Evolutionary conservation across 2,113 vertebrate species (phyloP).

Genomic region (Prionailurus bengalensis): DNA sequence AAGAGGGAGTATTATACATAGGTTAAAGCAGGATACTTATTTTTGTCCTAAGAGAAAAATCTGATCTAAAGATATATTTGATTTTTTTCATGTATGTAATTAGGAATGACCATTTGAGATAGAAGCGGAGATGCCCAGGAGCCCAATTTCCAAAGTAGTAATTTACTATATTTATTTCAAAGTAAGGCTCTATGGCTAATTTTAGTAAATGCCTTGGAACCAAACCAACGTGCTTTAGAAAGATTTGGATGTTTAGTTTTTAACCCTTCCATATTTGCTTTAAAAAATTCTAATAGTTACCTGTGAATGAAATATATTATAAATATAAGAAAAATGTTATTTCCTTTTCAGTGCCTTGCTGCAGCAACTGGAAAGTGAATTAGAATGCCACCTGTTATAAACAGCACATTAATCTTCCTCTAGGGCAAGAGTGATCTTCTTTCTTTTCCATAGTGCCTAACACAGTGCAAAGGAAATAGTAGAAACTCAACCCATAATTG

Average conservation of each 20-base stretch:
- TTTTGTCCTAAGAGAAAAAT: slow-evolving; percentile 66
- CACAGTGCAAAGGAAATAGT: neutral
- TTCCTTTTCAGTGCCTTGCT: slow-evolving; percentile 37
- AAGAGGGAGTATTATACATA: slow-evolving; percentile 32
- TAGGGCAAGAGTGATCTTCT: neutral
- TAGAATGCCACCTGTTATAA: slow-evolving; percentile 32
- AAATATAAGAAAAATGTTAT: neutral
- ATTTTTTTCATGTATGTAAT: slow-evolving; percentile 64
- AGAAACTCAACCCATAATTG: neutral
- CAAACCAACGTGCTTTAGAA: slow-evolving; percentile 54
- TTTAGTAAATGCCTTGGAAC: slow-evolving; percentile 60
- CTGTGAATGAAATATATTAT: slow-evolving; percentile 14
- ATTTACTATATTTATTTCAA: slow-evolving; percentile 73
- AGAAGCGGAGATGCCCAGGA: slow-evolving; percentile 58
- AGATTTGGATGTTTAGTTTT: slow-evolving; percentile 16
- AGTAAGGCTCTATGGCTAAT: slow-evolving; percentile 34
- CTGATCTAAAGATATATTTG: slow-evolving; percentile 63
- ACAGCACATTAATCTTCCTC: neutral
- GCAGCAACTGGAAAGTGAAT: neutral
- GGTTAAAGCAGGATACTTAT: slow-evolving; percentile 53
- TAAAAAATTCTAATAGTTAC: slow-evolving; percentile 33
- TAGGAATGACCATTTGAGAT: slow-evolving; percentile 75
- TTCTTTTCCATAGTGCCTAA: neutral
- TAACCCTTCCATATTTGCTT: neutral
- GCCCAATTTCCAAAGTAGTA: slow-evolving; percentile 70